Evolutionary conservation across 1,140 invertebrate genomes (phyloP).

Genomic region (Streblospio benedicti): DNA sequence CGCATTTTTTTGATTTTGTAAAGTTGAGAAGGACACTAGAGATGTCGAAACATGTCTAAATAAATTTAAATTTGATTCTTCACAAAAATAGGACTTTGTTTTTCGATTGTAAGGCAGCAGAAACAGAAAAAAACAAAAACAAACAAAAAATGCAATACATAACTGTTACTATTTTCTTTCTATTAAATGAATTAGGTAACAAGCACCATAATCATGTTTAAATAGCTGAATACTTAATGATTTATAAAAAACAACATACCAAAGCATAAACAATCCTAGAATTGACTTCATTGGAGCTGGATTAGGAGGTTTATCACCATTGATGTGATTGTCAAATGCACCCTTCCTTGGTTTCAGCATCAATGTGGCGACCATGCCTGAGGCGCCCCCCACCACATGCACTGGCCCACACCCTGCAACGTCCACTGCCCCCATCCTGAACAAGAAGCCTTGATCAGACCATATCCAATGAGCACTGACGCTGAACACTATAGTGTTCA

Average conservation of each 20-base stretch:
- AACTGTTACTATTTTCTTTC: background rate
- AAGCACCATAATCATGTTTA: no score
- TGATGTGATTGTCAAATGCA: constrained; percentile 21
- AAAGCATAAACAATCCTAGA: background rate
- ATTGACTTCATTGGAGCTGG: background rate
- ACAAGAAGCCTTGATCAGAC: background rate
- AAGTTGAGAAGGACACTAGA: no score
- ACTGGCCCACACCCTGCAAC: constrained; percentile 1
- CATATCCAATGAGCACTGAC: constrained; percentile 7
- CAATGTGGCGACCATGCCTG: constrained; percentile 5
- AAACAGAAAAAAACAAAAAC: no score
- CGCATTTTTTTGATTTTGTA: no score
- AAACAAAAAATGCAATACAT: no score
- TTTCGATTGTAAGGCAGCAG: no score
- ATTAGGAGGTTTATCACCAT: background rate
- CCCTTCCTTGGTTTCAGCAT: background rate
- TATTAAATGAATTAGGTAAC: background rate
- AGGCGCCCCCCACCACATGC: constrained; percentile 4
- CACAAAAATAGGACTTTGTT: background rate
- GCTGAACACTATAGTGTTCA: constrained; percentile 58
- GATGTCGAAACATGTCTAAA: no score
- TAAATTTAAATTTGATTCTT: no score
- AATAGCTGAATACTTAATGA: no score
- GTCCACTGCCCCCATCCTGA: background rate
- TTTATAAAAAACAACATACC: background rate